Percentiles rank a stretch among this genome's conserved stretches.
Evolutionary conservation across 2,113 vertebrate species (phyloP).

Genomic region (Etia nguti): DNA sequence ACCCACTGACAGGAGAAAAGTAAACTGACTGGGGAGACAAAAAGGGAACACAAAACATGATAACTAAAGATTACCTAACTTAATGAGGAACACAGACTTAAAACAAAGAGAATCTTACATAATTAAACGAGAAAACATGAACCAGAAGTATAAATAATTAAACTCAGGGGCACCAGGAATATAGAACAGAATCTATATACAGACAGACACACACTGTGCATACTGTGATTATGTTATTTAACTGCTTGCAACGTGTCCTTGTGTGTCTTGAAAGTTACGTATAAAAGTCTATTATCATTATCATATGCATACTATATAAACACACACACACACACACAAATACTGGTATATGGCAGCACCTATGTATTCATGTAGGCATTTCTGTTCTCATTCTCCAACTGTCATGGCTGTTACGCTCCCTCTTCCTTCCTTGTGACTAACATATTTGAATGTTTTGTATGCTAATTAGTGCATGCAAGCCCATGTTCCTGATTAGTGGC

Average conservation of each 20-base stretch:
- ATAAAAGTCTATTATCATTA: background rate
- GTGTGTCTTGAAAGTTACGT: background rate
- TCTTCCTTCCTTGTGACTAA: background rate
- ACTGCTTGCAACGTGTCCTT: background rate
- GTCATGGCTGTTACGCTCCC: background rate
- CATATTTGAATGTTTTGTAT: background rate
- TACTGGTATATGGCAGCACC: background rate
- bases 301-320: background rate
- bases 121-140: too few species aligned
- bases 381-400: background rate
- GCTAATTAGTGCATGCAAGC: background rate
- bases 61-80: too few species aligned
- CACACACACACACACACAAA: rapidly evolving
- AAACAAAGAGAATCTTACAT: too few species aligned
- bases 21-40: too few species aligned
- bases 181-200: background rate
- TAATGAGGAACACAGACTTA: too few species aligned
- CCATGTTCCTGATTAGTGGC: background rate
- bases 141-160: too few species aligned
- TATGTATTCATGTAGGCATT: background rate
- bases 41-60: too few species aligned
- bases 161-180: too few species aligned
- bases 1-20: background rate
- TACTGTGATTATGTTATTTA: background rate
- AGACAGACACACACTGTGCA: background rate